Conservation (phyloP, 2,888 invertebrate genomes). For the Hypomecis atomaria region DNA sequence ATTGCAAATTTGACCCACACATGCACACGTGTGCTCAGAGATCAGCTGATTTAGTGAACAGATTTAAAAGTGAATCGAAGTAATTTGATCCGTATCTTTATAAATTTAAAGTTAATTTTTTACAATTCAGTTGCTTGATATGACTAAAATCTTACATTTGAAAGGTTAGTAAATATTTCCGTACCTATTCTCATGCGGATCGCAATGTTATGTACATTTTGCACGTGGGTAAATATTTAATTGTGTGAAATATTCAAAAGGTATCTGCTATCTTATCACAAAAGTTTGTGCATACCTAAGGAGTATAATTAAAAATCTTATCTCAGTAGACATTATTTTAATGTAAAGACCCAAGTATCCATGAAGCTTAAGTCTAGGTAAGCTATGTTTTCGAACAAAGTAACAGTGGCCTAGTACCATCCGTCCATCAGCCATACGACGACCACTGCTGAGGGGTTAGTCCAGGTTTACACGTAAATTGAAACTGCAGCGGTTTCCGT, state of each 20-base stretch:
- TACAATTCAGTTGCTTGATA: background rate
- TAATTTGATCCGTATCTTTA: conserved; percentile 24
- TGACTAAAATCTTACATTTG: conserved; percentile 17
- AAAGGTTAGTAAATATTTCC: conserved; percentile 21
- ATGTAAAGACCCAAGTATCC: too few relatives aligned
- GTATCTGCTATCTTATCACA: too few relatives aligned
- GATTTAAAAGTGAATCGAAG: background rate
- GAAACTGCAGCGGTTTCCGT: too few relatives aligned
- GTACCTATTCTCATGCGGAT: conserved; percentile 6
- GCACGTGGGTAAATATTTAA: conserved; percentile 31
- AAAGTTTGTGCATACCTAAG: too few relatives aligned
- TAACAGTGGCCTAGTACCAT: too few relatives aligned
- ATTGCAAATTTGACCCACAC: conserved; percentile 65
- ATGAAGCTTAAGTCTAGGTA: too few relatives aligned
- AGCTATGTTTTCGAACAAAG: too few relatives aligned
- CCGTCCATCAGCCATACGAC: too few relatives aligned
- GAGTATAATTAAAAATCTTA: too few relatives aligned
- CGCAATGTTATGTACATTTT: conserved; percentile 7
- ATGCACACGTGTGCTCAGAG: conserved; percentile 73
- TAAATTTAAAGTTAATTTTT: conserved; percentile 11
- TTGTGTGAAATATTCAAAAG: conserved; percentile 9
- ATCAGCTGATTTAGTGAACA: conserved; percentile 66
- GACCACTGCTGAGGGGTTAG: too few relatives aligned
- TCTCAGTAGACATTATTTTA: too few relatives aligned
- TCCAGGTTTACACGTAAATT: too few relatives aligned